Evolutionary conservation across 2,888 invertebrate species (phyloP).

Genomic region (Gryllus longicercus): DNA sequence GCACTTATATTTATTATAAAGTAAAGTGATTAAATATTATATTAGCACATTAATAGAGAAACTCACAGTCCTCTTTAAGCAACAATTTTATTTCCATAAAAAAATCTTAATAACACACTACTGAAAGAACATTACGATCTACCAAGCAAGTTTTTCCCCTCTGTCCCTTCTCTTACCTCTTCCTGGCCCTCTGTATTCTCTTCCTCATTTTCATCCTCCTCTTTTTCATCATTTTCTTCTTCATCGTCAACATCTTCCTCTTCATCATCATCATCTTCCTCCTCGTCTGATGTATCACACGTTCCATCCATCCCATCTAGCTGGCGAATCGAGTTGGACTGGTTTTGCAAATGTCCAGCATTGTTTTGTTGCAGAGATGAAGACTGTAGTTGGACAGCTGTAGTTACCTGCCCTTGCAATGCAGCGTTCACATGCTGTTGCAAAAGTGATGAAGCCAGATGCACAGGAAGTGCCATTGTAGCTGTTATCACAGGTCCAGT

Average conservation of each 20-base stretch:
- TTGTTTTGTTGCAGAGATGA: neutral
- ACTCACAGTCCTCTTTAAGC: no score
- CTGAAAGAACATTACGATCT: no score
- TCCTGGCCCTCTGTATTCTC: constrained; percentile 66
- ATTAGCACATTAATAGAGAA: no score
- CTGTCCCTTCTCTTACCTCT: constrained; percentile 42
- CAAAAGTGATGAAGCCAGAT: constrained; percentile 75
- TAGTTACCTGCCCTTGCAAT: constrained; percentile 49
- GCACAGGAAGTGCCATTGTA: constrained; percentile 80
- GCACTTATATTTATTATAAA: no score
- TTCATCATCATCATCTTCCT: constrained; percentile 75
- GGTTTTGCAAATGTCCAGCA: neutral
- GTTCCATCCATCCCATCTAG: constrained; percentile 33
- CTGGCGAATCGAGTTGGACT: neutral
- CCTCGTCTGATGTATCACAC: constrained; percentile 52
- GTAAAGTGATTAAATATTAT: no score
- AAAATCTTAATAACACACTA: no score
- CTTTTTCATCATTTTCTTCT: constrained; percentile 40
- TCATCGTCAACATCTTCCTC: constrained; percentile 50
- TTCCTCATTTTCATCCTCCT: constrained; percentile 67
- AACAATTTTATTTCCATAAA: no score
- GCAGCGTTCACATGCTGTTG: constrained; percentile 87
- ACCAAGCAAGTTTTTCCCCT: no score
- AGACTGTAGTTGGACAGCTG: neutral
- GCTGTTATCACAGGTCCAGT: constrained; percentile 87